Evolutionary conservation across 2,888 invertebrate species (phyloP).

Genomic region (Aleiodes alternator): DNA sequence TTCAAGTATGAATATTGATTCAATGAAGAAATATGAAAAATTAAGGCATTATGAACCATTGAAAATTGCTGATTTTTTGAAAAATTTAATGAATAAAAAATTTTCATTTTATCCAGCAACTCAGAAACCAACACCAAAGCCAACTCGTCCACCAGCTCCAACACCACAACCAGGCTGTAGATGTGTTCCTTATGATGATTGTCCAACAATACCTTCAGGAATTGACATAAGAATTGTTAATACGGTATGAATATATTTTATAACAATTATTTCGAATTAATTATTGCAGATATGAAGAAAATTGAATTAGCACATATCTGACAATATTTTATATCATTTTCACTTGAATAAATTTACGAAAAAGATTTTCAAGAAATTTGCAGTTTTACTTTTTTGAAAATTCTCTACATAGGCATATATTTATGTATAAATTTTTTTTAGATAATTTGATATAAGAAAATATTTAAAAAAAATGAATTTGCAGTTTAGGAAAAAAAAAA

Average conservation of each 20-base stretch:
- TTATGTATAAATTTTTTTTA: too few species aligned
- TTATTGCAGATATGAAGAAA: background rate
- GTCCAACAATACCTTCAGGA: constrained; percentile 48
- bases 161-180: constrained; percentile 48
- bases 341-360: too few species aligned
- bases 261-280: background rate
- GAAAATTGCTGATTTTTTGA: background rate
- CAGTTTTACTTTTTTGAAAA: too few species aligned
- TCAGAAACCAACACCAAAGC: background rate
- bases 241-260: constrained; percentile 52
- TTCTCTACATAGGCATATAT: too few species aligned
- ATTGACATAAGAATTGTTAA: constrained; percentile 68
- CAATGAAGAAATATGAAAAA: background rate
- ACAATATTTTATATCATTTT: too few species aligned
- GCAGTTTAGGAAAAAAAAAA: too few species aligned
- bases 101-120: background rate
- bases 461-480: too few species aligned
- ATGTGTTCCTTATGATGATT: constrained; percentile 58
- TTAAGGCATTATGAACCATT: background rate
- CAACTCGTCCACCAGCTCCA: background rate
- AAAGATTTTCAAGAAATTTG: too few species aligned
- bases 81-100: background rate
- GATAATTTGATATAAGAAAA: too few species aligned
- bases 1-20: constrained; percentile 6
- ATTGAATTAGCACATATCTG: too few species aligned